phyloP scores from a whole-genome alignment of 1,140 invertebrate genomes.

The Aphaenogaster floridana region DNA sequence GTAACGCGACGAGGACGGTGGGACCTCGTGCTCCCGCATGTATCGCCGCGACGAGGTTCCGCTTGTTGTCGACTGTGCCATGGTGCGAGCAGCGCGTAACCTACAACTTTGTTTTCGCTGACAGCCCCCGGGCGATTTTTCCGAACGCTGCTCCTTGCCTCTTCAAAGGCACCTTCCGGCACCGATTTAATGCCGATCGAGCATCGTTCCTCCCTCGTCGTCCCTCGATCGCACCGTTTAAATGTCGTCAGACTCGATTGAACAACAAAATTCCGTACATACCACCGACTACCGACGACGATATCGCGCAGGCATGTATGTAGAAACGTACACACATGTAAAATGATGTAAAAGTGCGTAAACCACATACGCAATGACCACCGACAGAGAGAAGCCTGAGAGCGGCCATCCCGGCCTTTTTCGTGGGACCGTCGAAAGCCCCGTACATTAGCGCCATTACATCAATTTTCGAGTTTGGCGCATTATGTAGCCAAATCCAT shows the following conservation, averaged over 20 bases:
- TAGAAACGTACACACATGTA: not conserved
- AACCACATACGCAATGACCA: too few relatives aligned
- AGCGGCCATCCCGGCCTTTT: too few relatives aligned
- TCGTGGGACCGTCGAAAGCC: too few relatives aligned
- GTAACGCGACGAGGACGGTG: conserved; percentile 86
- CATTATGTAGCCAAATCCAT: too few relatives aligned
- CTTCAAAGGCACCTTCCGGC: not conserved
- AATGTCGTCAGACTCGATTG: not conserved
- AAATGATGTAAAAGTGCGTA: too few relatives aligned
- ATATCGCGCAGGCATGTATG: not conserved
- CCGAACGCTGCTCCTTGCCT: not conserved
- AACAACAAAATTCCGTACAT: conserved; percentile 3
- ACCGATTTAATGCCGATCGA: not conserved
- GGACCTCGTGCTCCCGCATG: conserved; percentile 86
- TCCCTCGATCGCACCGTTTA: not conserved
- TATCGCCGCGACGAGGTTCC: conserved; percentile 87
- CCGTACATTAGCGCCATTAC: too few relatives aligned
- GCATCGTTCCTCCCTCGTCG: not conserved
- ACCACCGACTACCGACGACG: not conserved
- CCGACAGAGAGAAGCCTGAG: too few relatives aligned
- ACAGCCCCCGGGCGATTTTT: not conserved
- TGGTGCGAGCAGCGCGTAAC: conserved; percentile 71
- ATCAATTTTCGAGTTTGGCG: too few relatives aligned
- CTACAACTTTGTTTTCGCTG: conserved; percentile 51
- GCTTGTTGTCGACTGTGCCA: conserved; percentile 88